These are phyloP conservation scores for Lacanobia oleracea DNA, from an alignment of 2,888 invertebrate species.

Conservation along the genomic window DNA sequence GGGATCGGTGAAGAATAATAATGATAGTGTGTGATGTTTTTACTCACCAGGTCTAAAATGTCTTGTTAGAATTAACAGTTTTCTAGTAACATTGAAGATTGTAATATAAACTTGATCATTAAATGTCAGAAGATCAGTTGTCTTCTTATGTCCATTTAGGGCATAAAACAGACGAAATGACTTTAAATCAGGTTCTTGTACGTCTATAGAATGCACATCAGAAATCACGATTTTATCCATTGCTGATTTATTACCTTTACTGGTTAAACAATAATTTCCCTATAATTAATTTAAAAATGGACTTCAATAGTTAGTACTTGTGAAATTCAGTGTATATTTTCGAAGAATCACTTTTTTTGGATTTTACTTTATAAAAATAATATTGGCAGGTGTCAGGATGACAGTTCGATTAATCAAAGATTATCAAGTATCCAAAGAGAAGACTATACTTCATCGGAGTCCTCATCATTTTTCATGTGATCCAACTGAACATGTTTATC, in stretches of 20 bases:
- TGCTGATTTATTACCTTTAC: not conserved
- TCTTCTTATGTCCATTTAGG: slow-evolving; percentile 93
- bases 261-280: not conserved
- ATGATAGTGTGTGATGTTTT: not conserved
- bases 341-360: not conserved
- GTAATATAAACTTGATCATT: slow-evolving; percentile 96
- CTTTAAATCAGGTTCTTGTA: slow-evolving; percentile 93
- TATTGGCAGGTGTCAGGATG: slow-evolving; percentile 22
- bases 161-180: slow-evolving; percentile 93
- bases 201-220: slow-evolving; percentile 8
- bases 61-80: slow-evolving; percentile 95
- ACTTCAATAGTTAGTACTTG: slow-evolving; percentile 2
- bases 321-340: slow-evolving; percentile 39
- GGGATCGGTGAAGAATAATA: too few species aligned
- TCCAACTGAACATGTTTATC: not conserved
- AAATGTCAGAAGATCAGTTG: slow-evolving; percentile 95
- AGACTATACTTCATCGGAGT: not conserved
- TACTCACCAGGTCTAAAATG: slow-evolving; percentile 96
- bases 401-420: slow-evolving; percentile 16
- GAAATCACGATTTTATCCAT: slow-evolving; percentile 28
- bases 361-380: not conserved
- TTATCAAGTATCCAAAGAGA: not conserved
- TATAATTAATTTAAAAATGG: not conserved
- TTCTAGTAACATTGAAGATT: slow-evolving; percentile 94
- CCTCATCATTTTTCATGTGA: not conserved